These are phyloP conservation scores for Cepphus grylle DNA, from an alignment of 2,113 vertebrate species.

Conservation along the genomic window DNA sequence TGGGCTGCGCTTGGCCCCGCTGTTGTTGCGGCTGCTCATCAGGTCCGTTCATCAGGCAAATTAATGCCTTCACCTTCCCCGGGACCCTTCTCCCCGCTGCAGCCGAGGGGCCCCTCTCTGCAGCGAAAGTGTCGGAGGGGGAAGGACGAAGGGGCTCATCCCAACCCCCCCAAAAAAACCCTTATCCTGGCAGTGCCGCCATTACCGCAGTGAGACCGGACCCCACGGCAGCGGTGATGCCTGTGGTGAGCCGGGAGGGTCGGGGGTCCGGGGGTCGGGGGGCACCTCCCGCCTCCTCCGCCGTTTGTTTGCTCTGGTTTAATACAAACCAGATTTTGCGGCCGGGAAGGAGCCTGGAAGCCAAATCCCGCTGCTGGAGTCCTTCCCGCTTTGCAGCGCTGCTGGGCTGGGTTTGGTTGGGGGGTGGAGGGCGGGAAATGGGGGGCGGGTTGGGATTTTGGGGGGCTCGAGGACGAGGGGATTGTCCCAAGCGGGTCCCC, in stretches of 20 bases:
- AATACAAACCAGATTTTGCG: constrained; percentile 28
- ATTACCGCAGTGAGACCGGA: background rate
- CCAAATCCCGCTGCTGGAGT: background rate
- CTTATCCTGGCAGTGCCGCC: rapidly evolving
- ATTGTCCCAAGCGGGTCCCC: background rate
- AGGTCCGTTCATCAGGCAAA: background rate
- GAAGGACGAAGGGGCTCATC: background rate
- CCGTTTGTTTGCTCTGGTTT: background rate
- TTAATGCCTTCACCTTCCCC: background rate
- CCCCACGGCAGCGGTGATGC: rapidly evolving
- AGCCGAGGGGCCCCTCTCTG: background rate
- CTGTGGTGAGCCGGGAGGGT: rapidly evolving
- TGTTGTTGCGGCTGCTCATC: rapidly evolving
- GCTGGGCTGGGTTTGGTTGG: background rate
- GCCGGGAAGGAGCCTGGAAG: background rate
- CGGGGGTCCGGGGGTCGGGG: rapidly evolving
- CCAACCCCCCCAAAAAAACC: background rate
- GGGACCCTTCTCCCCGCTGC: background rate
- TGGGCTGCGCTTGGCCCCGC: background rate
- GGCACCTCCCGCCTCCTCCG: background rate
- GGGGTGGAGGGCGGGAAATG: background rate
- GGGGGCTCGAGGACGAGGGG: background rate
- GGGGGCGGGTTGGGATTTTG: background rate
- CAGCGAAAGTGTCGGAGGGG: rapidly evolving
- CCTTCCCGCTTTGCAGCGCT: background rate